These are phyloP conservation scores for Natator depressus DNA, from an alignment of 2,113 vertebrate genomes.

Conservation along the genomic window DNA sequence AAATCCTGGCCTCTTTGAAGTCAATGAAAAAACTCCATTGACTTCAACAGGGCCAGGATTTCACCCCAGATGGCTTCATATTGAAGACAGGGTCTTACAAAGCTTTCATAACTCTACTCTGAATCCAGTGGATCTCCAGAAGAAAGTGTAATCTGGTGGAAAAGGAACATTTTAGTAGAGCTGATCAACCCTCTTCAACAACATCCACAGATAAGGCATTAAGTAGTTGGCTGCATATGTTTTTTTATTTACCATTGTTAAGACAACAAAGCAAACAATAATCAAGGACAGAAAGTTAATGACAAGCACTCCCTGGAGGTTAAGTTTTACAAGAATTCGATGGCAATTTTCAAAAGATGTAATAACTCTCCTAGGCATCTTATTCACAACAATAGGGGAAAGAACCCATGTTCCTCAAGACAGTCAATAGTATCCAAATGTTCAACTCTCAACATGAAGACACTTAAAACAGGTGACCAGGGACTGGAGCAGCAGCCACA, in stretches of 20 bases:
- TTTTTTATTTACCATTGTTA: not conserved
- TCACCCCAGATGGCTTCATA: not conserved
- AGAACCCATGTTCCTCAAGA: slow-evolving; percentile 10
- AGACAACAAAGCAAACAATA: slow-evolving; percentile 50
- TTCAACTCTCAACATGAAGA: not conserved
- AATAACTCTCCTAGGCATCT: not conserved
- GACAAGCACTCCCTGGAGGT: slow-evolving; percentile 13
- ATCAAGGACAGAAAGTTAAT: slow-evolving; percentile 33
- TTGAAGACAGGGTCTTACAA: not conserved
- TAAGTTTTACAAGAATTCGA: not conserved
- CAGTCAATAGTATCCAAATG: slow-evolving; percentile 24
- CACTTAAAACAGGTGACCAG: not conserved
- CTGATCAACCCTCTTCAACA: slow-evolving; percentile 19
- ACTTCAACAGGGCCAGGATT: not conserved
- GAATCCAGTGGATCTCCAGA: not conserved
- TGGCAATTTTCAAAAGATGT: not conserved
- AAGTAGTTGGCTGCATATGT: not conserved
- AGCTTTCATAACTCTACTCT: not conserved
- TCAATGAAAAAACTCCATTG: not conserved
- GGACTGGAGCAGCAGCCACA: not conserved
- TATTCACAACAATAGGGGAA: not conserved
- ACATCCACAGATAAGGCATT: not conserved
- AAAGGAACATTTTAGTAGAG: slow-evolving; percentile 34
- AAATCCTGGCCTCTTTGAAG: not conserved
- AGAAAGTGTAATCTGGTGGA: not conserved